These are phyloP conservation scores for Protodeltote pygarga DNA, from an alignment of 2,888 invertebrate species.

Conservation along the genomic window DNA sequence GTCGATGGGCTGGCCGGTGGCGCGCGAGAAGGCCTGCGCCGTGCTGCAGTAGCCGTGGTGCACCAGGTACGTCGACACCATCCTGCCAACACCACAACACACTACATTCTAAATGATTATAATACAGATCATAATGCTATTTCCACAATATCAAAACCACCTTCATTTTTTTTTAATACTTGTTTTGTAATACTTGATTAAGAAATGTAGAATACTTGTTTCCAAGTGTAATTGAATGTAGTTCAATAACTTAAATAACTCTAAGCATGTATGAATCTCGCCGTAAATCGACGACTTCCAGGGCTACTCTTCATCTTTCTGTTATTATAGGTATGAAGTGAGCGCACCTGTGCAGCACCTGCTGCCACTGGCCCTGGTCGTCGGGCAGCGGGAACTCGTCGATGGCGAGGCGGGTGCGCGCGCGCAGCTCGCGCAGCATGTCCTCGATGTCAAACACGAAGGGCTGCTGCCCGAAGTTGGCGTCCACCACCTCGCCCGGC, in stretches of 20 bases:
- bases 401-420: conserved; percentile 93
- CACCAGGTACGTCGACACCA: conserved; percentile 98
- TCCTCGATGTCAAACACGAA: conserved; percentile 99
- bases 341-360: conserved; percentile 94
- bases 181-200: too few relatives aligned
- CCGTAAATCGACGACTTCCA: too few relatives aligned
- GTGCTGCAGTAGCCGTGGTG: conserved; percentile 99
- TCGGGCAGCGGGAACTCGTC: conserved; percentile 95
- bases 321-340: background rate
- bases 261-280: too few relatives aligned
- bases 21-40: conserved; percentile 97
- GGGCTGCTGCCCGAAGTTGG: conserved; percentile 99
- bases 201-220: too few relatives aligned
- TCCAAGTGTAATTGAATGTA: too few relatives aligned
- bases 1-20: conserved; percentile 95
- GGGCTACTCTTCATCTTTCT: too few relatives aligned
- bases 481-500: conserved; percentile 98
- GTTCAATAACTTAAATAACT: too few relatives aligned
- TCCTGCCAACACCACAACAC: conserved; percentile 87
- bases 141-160: too few relatives aligned
- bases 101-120: too few relatives aligned
- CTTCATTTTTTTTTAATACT: too few relatives aligned
- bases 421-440: conserved; percentile 96
- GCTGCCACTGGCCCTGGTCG: conserved; percentile 96
- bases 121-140: too few relatives aligned